These are phyloP conservation scores for Polia nebulosa DNA, from an alignment of 2,888 invertebrate species.

Conservation along the genomic window DNA sequence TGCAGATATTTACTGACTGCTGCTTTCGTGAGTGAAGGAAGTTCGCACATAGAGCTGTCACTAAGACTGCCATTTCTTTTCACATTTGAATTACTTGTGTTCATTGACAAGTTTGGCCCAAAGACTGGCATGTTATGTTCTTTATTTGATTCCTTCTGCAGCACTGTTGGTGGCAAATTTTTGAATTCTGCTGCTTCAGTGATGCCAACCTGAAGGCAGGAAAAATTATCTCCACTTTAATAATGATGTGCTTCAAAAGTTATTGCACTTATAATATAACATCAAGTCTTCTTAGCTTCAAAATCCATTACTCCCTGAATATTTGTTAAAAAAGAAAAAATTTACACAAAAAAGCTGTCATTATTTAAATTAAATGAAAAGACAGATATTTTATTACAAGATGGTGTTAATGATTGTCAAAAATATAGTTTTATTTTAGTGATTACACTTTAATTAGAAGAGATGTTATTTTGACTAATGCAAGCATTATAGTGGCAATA, in stretches of 20 bases:
- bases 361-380: slow-evolving; percentile 53
- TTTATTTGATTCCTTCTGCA: slow-evolving; percentile 83
- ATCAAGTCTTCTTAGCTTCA: slow-evolving; percentile 89
- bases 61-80: slow-evolving; percentile 83
- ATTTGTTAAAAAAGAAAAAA: slow-evolving; percentile 73
- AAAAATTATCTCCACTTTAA: slow-evolving; percentile 91
- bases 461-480: slow-evolving; percentile 61
- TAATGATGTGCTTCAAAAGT: slow-evolving; percentile 89
- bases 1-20: slow-evolving; percentile 79
- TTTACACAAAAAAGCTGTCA: slow-evolving; percentile 66
- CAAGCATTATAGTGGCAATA: slow-evolving; percentile 40
- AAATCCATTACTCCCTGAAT: slow-evolving; percentile 86
- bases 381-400: slow-evolving; percentile 55
- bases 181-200: slow-evolving; percentile 90
- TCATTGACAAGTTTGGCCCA: slow-evolving; percentile 73
- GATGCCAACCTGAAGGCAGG: slow-evolving; percentile 91
- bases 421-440: slow-evolving; percentile 23
- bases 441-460: slow-evolving; percentile 42
- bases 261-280: slow-evolving; percentile 82
- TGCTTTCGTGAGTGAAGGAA: slow-evolving; percentile 76
- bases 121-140: slow-evolving; percentile 80
- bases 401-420: slow-evolving; percentile 56
- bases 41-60: slow-evolving; percentile 85
- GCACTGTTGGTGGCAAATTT: slow-evolving; percentile 88
- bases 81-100: slow-evolving; percentile 71